phyloP scores from a whole-genome alignment of 2,797 vertebrate species.

The Phalloptychus januarius region DNA sequence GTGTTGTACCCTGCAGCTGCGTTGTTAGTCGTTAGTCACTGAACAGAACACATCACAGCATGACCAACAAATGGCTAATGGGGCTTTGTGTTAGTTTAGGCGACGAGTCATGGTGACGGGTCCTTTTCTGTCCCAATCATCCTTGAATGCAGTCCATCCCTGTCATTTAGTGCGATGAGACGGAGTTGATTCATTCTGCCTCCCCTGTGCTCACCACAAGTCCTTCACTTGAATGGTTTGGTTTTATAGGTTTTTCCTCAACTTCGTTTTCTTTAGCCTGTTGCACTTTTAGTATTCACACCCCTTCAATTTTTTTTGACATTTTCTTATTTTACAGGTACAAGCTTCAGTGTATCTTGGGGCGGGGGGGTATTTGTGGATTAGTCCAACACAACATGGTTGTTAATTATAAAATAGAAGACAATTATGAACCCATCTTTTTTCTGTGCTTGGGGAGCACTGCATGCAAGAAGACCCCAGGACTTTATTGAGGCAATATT shows the following conservation, averaged over 20 bases:
- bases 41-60: background rate
- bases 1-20: background rate
- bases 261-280: background rate
- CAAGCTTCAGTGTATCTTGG: background rate
- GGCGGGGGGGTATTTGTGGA: background rate
- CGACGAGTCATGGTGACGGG: background rate
- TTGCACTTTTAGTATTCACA: background rate
- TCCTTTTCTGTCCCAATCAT: conserved; percentile 1
- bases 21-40: background rate
- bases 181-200: background rate
- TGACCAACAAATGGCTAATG: conserved; percentile 7
- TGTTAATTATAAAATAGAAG: background rate
- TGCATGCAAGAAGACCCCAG: background rate
- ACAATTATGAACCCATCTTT: background rate
- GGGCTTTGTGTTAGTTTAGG: background rate
- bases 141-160: conserved; percentile 2
- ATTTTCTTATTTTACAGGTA: background rate
- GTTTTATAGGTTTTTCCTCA: background rate
- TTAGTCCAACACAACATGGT: background rate
- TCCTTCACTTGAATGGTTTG: background rate
- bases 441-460: background rate
- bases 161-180: background rate
- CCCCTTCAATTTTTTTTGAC: background rate
- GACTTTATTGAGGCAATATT: background rate
- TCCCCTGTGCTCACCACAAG: background rate